These are phyloP conservation scores for Galerucella pusilla DNA, from an alignment of 2,888 invertebrate species.

Conservation along the genomic window DNA sequence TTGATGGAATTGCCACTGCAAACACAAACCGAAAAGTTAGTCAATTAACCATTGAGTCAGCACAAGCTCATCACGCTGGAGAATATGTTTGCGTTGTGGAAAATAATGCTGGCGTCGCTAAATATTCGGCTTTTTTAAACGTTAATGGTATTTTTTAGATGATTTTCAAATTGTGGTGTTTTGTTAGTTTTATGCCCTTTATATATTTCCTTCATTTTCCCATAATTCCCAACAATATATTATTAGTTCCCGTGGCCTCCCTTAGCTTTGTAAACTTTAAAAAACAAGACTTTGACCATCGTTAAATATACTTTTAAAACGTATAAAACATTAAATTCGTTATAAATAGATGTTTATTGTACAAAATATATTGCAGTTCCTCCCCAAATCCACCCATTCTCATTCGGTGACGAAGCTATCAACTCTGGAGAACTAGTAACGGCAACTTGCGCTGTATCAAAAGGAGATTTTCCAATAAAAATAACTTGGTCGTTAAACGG, in stretches of 20 bases:
- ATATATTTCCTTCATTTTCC: slow-evolving; percentile 11
- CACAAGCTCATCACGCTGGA: slow-evolving; percentile 71
- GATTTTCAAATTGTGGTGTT: slow-evolving; percentile 6
- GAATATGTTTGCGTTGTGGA: slow-evolving; percentile 73
- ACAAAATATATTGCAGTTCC: slow-evolving; percentile 51
- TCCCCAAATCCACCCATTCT: slow-evolving; percentile 66
- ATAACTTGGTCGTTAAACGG: slow-evolving; percentile 61
- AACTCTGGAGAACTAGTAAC: slow-evolving; percentile 77
- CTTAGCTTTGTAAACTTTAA: slow-evolving; percentile 5
- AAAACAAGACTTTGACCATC: too few species aligned
- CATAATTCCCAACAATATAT: neutral
- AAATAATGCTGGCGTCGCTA: slow-evolving; percentile 70
- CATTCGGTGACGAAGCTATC: slow-evolving; percentile 70
- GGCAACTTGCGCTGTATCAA: slow-evolving; percentile 75
- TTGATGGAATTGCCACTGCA: slow-evolving; percentile 59
- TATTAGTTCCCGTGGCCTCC: slow-evolving; percentile 1
- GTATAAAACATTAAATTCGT: neutral
- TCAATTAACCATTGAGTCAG: slow-evolving; percentile 61
- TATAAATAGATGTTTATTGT: neutral
- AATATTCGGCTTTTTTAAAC: slow-evolving; percentile 67
- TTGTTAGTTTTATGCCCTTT: neutral
- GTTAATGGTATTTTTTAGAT: slow-evolving; percentile 51
- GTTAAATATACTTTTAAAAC: too few species aligned
- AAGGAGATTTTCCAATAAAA: slow-evolving; percentile 81
- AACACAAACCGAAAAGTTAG: slow-evolving; percentile 46